phyloP scores from a whole-genome alignment of 2,113 vertebrate genomes.

The Machaerirhynchus nigripectus region DNA sequence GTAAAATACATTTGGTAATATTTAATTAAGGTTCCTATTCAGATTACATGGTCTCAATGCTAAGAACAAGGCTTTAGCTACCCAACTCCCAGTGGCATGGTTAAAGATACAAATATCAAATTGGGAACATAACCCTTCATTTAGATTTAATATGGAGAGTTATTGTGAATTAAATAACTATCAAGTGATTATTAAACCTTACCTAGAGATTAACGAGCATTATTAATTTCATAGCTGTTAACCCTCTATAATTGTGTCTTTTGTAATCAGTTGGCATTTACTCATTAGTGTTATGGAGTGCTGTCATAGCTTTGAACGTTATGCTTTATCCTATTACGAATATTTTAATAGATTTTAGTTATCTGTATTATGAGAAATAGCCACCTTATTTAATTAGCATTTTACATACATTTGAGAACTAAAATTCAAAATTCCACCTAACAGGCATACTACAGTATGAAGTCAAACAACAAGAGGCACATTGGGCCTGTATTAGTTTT shows the following conservation, averaged over 20 bases:
- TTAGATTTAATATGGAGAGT: conserved; percentile 5
- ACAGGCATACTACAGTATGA: background rate
- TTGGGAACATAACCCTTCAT: background rate
- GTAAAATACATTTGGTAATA: conserved; percentile 42
- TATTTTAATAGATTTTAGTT: conserved; percentile 57
- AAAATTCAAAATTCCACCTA: background rate
- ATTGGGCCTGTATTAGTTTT: background rate
- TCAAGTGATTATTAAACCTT: conserved; percentile 45
- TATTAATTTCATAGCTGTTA: conserved; percentile 38
- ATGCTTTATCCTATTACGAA: background rate
- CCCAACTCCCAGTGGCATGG: background rate
- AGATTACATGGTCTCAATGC: conserved; percentile 19
- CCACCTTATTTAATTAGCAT: conserved; percentile 23
- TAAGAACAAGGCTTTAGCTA: background rate
- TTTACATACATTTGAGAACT: background rate
- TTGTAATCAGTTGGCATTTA: conserved; percentile 39
- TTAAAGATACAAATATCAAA: conserved; percentile 29
- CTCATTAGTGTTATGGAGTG: conserved; percentile 2
- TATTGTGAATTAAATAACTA: conserved; percentile 39
- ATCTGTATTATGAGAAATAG: conserved; percentile 47
- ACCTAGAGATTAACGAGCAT: conserved; percentile 31
- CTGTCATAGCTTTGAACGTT: background rate
- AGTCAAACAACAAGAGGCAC: background rate
- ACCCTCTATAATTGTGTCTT: background rate
- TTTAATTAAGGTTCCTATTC: conserved; percentile 51